These are phyloP conservation scores for Passer domesticus DNA, from an alignment of 2,113 vertebrate species.

Conservation along the genomic window DNA sequence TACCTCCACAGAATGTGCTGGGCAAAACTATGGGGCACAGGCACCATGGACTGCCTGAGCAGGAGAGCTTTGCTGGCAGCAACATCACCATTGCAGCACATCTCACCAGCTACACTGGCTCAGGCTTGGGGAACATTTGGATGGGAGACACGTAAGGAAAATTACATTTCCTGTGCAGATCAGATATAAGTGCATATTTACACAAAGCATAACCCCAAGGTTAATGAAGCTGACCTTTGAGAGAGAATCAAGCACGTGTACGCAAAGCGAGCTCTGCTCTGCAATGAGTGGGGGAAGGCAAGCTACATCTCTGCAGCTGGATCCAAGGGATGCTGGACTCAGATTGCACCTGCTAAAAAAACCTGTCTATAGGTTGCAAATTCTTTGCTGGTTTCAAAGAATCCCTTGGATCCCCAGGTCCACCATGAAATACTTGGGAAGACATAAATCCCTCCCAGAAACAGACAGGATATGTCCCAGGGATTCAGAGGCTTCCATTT, in stretches of 20 bases:
- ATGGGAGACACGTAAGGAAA: neutral
- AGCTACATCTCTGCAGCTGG: neutral
- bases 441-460: neutral
- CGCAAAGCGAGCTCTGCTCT: neutral
- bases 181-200: neutral
- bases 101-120: neutral
- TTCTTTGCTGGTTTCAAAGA: constrained; percentile 20
- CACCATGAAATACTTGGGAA: neutral
- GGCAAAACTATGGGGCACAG: fast-evolving
- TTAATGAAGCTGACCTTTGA: constrained; percentile 1
- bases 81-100: neutral
- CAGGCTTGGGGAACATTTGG: neutral
- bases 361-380: neutral
- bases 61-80: neutral
- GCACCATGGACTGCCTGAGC: fast-evolving
- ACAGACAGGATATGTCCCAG: neutral
- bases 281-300: neutral
- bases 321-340: neutral
- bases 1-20: neutral
- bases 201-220: neutral
- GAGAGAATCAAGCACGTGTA: neutral
- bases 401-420: neutral
- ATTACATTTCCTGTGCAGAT: neutral
- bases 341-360: neutral
- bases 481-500: neutral